phyloP scores from a whole-genome alignment of 2,888 invertebrate species.

The Ophonus ardosiacus region DNA sequence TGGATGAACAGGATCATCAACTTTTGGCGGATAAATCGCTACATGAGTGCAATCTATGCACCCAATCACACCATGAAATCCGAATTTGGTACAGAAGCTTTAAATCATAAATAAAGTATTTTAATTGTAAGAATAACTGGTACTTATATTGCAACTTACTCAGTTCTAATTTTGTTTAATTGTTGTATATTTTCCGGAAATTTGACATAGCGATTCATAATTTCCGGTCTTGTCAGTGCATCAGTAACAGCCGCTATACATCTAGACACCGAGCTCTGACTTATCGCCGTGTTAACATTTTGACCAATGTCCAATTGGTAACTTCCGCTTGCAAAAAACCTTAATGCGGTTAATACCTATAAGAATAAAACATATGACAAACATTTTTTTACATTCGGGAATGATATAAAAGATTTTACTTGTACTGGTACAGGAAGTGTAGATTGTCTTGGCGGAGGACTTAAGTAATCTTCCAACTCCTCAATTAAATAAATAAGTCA shows the following conservation, averaged over 20 bases:
- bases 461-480: constrained; percentile 7
- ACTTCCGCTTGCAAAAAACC: constrained; percentile 61
- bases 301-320: constrained; percentile 61
- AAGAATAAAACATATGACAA: too few species aligned
- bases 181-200: constrained; percentile 63
- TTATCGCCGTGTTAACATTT: constrained; percentile 50
- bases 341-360: too few species aligned
- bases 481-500: constrained; percentile 14
- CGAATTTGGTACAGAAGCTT: constrained; percentile 50
- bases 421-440: not conserved
- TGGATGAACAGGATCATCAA: constrained; percentile 54
- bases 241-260: constrained; percentile 46
- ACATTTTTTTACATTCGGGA: too few species aligned
- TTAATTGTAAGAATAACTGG: too few species aligned
- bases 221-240: constrained; percentile 51
- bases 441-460: constrained; percentile 22
- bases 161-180: constrained; percentile 22
- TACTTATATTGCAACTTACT: too few species aligned
- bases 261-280: constrained; percentile 62
- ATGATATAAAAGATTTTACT: constrained; percentile 33
- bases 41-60: constrained; percentile 64
- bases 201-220: constrained; percentile 60
- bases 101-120: not conserved
- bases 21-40: constrained; percentile 62
- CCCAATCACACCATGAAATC: constrained; percentile 62